Evolutionary conservation across 2,888 invertebrate genomes (phyloP), one percentile per base, ranked within the genome.

Genomic region (Chymomyza procnemis): DNA sequence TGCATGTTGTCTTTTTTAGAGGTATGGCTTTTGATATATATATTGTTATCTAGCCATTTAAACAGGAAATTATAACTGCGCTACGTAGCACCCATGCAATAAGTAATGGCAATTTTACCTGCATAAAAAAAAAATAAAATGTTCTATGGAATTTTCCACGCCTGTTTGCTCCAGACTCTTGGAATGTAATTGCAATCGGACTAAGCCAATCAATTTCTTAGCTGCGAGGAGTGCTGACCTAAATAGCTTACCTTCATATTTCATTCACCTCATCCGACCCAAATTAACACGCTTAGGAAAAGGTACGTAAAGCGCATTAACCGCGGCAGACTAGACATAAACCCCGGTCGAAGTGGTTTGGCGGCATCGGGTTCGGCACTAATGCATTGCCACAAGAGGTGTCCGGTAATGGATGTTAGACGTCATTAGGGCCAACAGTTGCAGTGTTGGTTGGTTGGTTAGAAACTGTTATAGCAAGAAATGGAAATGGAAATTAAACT

Each of bases 371-470:
- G 8, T 6, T 18, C 50, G 8, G 50, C 50, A 8, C 9, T 50
- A 16, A 18, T 19, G 16, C 19, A 50, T 50, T 16, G 50, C 50
- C 50, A 50, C 50, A 18, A 18, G 34, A 41, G 34, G 34, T 41
- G 34, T 41, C 0, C 12, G 16, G 50, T 50, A 50, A 16, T 19
- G 19, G 50, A 18, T 50, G 50, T 18, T 50, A 19, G 50, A 4
- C 18, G 79, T 80, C 76, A 86, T 80, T 80, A 79, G 76, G 87
- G 85, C 71, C 67, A 58, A 64, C 59, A 61, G 41, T 57, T 58
- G 14, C 16, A 48, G 22, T 14, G 64, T 19, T 21, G 50, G 58
- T 6, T 22, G 64, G 64, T 19, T 21, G 50, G 58, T 6, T 22
- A 66, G 9, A 19, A 50, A 50, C 34, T 9, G 34, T 41, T 12